These are phyloP conservation scores for Brachionus calyciflorus DNA, from an alignment of 1,140 invertebrate genomes.

Conservation along the genomic window DNA sequence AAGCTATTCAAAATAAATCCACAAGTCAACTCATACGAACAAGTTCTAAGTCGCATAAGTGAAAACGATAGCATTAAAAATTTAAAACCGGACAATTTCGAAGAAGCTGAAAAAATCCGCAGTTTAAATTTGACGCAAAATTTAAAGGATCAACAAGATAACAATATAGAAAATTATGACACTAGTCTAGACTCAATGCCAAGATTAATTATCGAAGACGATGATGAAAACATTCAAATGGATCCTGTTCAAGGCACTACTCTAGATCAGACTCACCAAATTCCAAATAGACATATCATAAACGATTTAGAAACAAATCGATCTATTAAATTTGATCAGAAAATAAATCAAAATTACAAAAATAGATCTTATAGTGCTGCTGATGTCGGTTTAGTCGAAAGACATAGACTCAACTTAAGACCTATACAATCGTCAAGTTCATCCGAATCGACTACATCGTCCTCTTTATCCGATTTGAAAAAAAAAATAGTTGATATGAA, in stretches of 20 bases:
- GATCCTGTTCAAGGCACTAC: neutral
- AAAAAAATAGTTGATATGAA: slow-evolving; percentile 1
- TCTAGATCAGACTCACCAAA: slow-evolving; percentile 10
- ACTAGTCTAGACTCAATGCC: slow-evolving; percentile 23
- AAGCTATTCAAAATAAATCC: slow-evolving; percentile 7
- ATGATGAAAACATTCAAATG: neutral
- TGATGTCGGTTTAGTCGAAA: slow-evolving; percentile 2
- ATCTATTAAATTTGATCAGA: neutral
- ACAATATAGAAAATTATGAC: neutral
- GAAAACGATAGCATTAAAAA: neutral
- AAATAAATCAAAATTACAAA: neutral
- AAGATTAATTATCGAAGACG: neutral
- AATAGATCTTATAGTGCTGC: slow-evolving; percentile 21
- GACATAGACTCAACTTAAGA: neutral
- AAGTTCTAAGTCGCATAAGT: slow-evolving; percentile 14
- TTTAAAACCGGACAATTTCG: neutral
- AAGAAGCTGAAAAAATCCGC: slow-evolving; percentile 6
- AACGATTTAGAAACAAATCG: slow-evolving; percentile 5
- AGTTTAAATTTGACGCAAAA: neutral
- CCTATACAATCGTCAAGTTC: neutral
- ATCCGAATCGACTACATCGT: neutral
- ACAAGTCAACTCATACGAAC: slow-evolving; percentile 15
- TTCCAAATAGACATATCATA: slow-evolving; percentile 14
- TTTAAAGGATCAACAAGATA: neutral
- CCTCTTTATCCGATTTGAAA: neutral